These are phyloP conservation scores for Parotia lawesii DNA, from an alignment of 2,113 vertebrate genomes.

Conservation along the genomic window DNA sequence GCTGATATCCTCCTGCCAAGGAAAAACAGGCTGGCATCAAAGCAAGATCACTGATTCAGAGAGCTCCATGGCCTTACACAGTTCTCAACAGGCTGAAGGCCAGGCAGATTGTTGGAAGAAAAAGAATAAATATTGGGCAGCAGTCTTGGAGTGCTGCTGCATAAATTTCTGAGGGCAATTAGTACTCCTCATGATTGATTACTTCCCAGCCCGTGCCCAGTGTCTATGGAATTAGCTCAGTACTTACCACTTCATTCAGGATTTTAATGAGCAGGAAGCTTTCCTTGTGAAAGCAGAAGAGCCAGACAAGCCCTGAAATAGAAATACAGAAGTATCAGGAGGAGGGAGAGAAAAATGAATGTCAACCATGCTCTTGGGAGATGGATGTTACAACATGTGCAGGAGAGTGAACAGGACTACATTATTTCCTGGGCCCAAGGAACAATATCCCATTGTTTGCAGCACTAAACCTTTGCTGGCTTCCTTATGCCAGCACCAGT, in stretches of 20 bases:
- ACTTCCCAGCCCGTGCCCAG: not conserved
- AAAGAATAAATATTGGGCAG: not conserved
- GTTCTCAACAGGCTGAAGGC: not conserved
- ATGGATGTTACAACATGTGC: not conserved
- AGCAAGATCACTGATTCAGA: not conserved
- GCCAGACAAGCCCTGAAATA: slow-evolving; percentile 76
- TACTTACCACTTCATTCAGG: slow-evolving; percentile 82
- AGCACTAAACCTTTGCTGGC: not conserved
- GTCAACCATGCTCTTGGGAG: not conserved
- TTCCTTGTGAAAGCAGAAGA: slow-evolving; percentile 75
- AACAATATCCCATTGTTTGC: not conserved
- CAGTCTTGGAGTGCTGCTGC: not conserved
- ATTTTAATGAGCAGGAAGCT: slow-evolving; percentile 72
- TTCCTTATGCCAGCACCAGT: not conserved
- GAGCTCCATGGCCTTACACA: not conserved
- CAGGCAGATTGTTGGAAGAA: not conserved
- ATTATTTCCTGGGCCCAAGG: not conserved
- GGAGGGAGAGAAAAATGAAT: not conserved
- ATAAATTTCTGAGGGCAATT: not conserved
- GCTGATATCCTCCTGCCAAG: slow-evolving; percentile 78
- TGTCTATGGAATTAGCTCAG: not conserved
- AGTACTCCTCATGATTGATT: not conserved
- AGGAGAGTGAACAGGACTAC: not conserved
- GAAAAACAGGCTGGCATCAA: not conserved
- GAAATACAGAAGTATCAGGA: not conserved